Percentiles rank a stretch among this genome's conserved stretches.
phyloP scores from a whole-genome alignment of 2,888 invertebrate species.

The Cephalotes varians region DNA sequence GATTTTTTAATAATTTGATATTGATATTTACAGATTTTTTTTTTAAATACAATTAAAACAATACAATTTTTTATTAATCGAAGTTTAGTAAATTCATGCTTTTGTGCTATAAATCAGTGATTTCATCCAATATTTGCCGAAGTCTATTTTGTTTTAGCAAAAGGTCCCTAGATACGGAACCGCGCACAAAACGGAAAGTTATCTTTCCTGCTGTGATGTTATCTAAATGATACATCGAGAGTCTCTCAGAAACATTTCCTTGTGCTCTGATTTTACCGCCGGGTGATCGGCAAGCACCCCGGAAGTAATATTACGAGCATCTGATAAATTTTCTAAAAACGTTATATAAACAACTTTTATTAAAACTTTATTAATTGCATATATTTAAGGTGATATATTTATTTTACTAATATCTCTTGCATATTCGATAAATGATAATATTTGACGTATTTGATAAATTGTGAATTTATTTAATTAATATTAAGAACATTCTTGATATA shows the following conservation, averaged over 20 bases:
- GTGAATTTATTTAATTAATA: not conserved
- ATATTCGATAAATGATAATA: too few species aligned
- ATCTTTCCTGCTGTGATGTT: conserved; percentile 8
- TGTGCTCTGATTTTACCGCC: conserved; percentile 1
- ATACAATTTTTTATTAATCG: not conserved
- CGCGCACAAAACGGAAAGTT: conserved; percentile 2
- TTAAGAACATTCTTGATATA: not conserved
- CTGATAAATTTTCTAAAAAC: not conserved
- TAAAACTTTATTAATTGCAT: not conserved
- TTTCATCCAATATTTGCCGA: not conserved
- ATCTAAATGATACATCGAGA: conserved; percentile 8
- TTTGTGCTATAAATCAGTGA: not conserved
- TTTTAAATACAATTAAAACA: too few species aligned
- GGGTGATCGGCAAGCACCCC: not conserved
- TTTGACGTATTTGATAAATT: not conserved
- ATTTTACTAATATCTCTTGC: not conserved
- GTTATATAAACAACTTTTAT: not conserved
- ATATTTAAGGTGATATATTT: not conserved
- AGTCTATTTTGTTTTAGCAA: not conserved
- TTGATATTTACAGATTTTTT: not conserved
- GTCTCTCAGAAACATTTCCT: not conserved
- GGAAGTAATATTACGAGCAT: not conserved
- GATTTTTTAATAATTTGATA: not conserved
- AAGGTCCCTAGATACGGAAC: not conserved
- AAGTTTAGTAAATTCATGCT: not conserved